Base-by-base conservation (phyloP, 2,797 vertebrate genomes). In the Acomys russatus region DNA sequence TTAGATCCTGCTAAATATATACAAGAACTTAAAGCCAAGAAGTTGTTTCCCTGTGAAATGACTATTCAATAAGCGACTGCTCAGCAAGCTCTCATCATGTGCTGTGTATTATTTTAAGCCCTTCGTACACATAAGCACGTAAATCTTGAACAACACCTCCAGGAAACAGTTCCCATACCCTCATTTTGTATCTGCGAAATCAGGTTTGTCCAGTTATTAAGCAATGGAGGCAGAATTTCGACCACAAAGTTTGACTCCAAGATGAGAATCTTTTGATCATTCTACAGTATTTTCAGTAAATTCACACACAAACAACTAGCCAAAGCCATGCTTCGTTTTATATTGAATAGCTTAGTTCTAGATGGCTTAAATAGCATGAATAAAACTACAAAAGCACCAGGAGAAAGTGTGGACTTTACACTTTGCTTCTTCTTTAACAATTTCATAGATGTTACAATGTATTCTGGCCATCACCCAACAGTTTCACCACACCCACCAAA, bases 291-390 rank as follows among this genome's bases (percentile, higher is more conserved):
- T 80, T 90, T 82, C 56, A 85, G 44, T 11, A 59, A 44, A 30
- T 44, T 44, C 35, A 28, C 76, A 71, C 35, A 66, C 15, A 70
- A 25, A 20, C 17, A 49, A 86, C 30, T 51, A 59, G 79, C 22
- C 56, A 35, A 94, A 93, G 51, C 10, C 1, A 4, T 20, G 7
- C 9, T 18, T 73, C 11, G 38, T 9, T 83, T 78, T 76, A 64
- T 35, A 56, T 70, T 38, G 9, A 51, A 74, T 20, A 92, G 59
- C 30, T 66, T 93, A 63, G 80, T 76, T 89, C n/a, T 89, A 84
- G 25, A 56, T 18, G 28, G 25, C 73, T 94, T 84, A 56, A 95
- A 70, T 91, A 83, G 63, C 28, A 87, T 38, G 73, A 96, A 64
- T 56, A 71, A 96, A 94, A 71, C 59, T 14, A 30, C 51, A 25